These are phyloP conservation scores for Linnaemya vulpina DNA, from an alignment of 2,888 invertebrate genomes.

Conservation along the genomic window DNA sequence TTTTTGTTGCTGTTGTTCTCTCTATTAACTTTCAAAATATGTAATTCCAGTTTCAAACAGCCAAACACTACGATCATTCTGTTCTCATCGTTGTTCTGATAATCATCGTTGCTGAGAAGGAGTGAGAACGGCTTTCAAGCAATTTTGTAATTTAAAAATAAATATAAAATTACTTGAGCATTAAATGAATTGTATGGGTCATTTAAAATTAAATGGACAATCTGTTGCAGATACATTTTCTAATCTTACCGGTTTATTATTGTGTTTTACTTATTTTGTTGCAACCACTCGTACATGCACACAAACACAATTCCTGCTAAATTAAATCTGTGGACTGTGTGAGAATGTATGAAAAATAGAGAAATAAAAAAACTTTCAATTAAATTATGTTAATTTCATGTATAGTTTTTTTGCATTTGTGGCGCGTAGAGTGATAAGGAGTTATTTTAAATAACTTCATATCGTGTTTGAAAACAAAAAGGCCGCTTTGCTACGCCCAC, in stretches of 20 bases:
- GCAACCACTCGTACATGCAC: background rate
- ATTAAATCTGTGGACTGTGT: background rate
- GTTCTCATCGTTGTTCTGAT: too few relatives aligned
- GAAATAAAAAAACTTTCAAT: slow-evolving; percentile 66
- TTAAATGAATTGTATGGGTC: slow-evolving; percentile 68
- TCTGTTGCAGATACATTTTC: slow-evolving; percentile 45
- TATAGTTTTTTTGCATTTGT: background rate
- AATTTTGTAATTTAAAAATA: slow-evolving; percentile 63
- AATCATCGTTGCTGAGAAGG: slow-evolving; percentile 12
- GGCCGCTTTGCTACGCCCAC: slow-evolving; percentile 62
- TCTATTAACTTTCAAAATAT: slow-evolving; percentile 9
- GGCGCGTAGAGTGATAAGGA: slow-evolving; percentile 27
- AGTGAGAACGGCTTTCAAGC: slow-evolving; percentile 39
- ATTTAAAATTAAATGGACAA: slow-evolving; percentile 71
- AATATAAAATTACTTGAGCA: slow-evolving; percentile 57
- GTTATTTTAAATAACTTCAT: slow-evolving; percentile 2
- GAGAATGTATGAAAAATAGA: background rate
- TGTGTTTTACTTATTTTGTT: slow-evolving; percentile 9
- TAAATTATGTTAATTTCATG: slow-evolving; percentile 69
- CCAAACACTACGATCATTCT: background rate
- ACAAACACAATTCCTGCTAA: background rate
- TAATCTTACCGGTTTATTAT: slow-evolving; percentile 54
- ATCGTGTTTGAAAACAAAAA: slow-evolving; percentile 21
- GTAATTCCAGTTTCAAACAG: slow-evolving; percentile 21
- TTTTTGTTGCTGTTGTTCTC: background rate